Evolutionary conservation across 2,888 invertebrate species (phyloP).

Genomic region (Eueremaeus valkanovi): DNA sequence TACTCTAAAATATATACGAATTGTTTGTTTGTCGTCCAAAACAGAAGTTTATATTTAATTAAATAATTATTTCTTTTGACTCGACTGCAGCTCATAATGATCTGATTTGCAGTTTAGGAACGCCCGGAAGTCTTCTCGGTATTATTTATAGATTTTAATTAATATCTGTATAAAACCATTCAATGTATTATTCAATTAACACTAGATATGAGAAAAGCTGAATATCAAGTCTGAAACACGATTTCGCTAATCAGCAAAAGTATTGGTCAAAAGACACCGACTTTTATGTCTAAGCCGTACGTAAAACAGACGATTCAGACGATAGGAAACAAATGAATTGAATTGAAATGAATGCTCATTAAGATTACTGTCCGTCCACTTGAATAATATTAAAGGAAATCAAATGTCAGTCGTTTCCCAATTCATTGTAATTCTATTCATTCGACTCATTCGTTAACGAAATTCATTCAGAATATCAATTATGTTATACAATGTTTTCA

Average conservation of each 20-base stretch:
- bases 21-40: no score
- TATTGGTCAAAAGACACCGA: not conserved
- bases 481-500: not conserved
- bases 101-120: slow-evolving; percentile 36
- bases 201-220: slow-evolving; percentile 45
- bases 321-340: not conserved
- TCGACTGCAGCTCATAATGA: slow-evolving; percentile 31
- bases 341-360: slow-evolving; percentile 31
- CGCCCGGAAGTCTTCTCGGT: slow-evolving; percentile 38
- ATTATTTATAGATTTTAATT: not conserved
- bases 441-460: slow-evolving; percentile 8
- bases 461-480: not conserved
- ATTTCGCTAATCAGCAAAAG: not conserved
- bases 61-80: not conserved
- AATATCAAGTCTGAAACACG: slow-evolving; percentile 47
- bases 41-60: not conserved
- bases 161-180: not conserved
- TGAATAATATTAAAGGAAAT: slow-evolving; percentile 28
- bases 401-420: slow-evolving; percentile 16
- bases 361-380: slow-evolving; percentile 33
- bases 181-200: slow-evolving; percentile 6
- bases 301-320: not conserved
- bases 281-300: not conserved
- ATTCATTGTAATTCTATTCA: not conserved
- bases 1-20: no score